Base-by-base conservation (phyloP, 2,888 invertebrate genomes). In the Diploptera punctata region DNA sequence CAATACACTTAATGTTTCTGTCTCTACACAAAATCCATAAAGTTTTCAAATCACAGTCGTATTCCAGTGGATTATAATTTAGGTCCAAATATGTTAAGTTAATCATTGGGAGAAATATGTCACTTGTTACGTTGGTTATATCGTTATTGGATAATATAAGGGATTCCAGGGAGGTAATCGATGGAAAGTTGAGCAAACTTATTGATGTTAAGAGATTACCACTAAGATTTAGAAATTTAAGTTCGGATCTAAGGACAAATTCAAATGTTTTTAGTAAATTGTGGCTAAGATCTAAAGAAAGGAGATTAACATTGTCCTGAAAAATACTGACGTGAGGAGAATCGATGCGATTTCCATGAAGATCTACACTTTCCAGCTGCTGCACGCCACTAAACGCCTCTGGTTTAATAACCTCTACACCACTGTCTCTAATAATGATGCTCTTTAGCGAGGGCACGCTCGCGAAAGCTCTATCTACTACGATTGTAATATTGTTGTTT, bases 21-120 rank as follows among this genome's bases (percentile, higher is more conserved):
- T 16, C 18, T 1, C 16, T 44, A 24, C 65, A 65, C 47, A 43
- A 29, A 26, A 44, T 26, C 44, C 44, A 44, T 24, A 65, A 9
- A 4, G 65, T 44, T 24, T 44, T 21, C 5, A 65, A 18, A n/a
- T 10, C 2, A 47, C 65, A 65, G 26, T 65, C 65, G 38, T 65
- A 65, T n/a, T 65, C 65, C 26, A 65, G 21, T 0, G 44, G 26
- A 13, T 65, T 65, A 18, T 21, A 43, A 7, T 43, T 44, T 18
- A 65, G n/a, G 16, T 65, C 44, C 4, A 65, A 26, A 24, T 21
- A 13, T 10, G 38, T 9, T 26, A 65, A 18, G 9, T 47, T 47
- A 4, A 18, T 24, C 65, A 65, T 65, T 18, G 9, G 26, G n/a
- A 2, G 16, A 57, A 57, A 57, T 1, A 57, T 3, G 24, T 26